Conservation (phyloP, 2,888 invertebrate species). For the Criorhina ranunculi region DNA sequence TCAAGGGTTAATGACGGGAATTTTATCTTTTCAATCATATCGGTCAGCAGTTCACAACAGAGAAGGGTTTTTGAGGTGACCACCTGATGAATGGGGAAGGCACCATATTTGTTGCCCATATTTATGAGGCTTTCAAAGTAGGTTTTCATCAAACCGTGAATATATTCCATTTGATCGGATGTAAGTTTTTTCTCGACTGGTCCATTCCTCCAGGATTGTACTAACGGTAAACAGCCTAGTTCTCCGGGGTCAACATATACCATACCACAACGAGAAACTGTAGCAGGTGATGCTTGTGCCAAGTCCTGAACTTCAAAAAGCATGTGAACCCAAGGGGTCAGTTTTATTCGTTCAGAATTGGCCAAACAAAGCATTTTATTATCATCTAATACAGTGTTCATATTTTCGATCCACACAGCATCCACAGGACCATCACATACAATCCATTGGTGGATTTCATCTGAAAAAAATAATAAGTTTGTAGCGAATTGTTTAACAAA, state of each 20-base stretch:
- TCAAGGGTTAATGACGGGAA: slow-evolving; percentile 84
- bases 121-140: slow-evolving; percentile 89
- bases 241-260: slow-evolving; percentile 95
- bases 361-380: slow-evolving; percentile 97
- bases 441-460: slow-evolving; percentile 94
- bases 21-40: slow-evolving; percentile 88
- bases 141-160: slow-evolving; percentile 88
- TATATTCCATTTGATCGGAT: slow-evolving; percentile 86
- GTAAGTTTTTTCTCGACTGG: slow-evolving; percentile 85
- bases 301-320: slow-evolving; percentile 94
- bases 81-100: slow-evolving; percentile 91
- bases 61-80: slow-evolving; percentile 92
- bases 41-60: slow-evolving; percentile 90
- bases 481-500: not conserved
- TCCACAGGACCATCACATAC: slow-evolving; percentile 96
- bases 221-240: slow-evolving; percentile 91
- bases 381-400: slow-evolving; percentile 96
- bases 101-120: slow-evolving; percentile 89
- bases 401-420: slow-evolving; percentile 97
- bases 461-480: slow-evolving; percentile 82
- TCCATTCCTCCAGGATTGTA: slow-evolving; percentile 90
- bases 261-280: slow-evolving; percentile 94
- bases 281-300: slow-evolving; percentile 95
- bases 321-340: slow-evolving; percentile 95
- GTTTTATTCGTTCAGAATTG: slow-evolving; percentile 95